Evolutionary conservation across 2,888 invertebrate genomes (phyloP), one percentile per base, ranked within the genome.

Genomic region (Mesochorus sp.): DNA sequence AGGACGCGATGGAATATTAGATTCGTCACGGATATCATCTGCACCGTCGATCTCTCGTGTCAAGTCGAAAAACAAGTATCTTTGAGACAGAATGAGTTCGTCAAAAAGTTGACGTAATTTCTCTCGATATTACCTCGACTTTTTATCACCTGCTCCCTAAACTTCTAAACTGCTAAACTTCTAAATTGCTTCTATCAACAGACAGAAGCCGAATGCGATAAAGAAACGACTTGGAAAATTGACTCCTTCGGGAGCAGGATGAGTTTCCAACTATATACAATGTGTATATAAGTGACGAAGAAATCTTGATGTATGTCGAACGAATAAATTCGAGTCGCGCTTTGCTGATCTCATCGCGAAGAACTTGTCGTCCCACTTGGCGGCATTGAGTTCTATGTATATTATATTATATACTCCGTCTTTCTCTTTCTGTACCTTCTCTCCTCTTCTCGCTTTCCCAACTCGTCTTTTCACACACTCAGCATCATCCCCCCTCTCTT

Each of bases 351-450:
- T 88, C 86, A 85, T 88, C 84, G 79, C 67, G 86, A 85, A 87
- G 84, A 85, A 87, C 85, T 87, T 87, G 87, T n/a, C n/a, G n/a
- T 87, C 86, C 88, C 82, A 87, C 85, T 88, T 87, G 59, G 67
- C 42, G 80, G 49, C 51, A 49, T 34, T 62, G 61, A 67, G 42
- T 61, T 59, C 28, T 47, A 57, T 70, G 26, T 24, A 51, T 49
- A 53, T 64, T 53, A 59, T 31, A 44, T 61, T 62, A 57, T 72
- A 51, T 62, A 67, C 34, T 21, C n/a, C n/a, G n/a, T 61, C 39
- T 31, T 55, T 68, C 72, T 78, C 64, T 21, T n/a, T 59, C 64
- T 73, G 24, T 59, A 34, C 42, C 51, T 34, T 66, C 57, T 14
- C 31, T 66, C 59, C 76, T 44, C 12, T 57, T 67, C 68, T 79